Conservation (phyloP, 2,888 invertebrate species). For the Agapostemon virescens region DNA sequence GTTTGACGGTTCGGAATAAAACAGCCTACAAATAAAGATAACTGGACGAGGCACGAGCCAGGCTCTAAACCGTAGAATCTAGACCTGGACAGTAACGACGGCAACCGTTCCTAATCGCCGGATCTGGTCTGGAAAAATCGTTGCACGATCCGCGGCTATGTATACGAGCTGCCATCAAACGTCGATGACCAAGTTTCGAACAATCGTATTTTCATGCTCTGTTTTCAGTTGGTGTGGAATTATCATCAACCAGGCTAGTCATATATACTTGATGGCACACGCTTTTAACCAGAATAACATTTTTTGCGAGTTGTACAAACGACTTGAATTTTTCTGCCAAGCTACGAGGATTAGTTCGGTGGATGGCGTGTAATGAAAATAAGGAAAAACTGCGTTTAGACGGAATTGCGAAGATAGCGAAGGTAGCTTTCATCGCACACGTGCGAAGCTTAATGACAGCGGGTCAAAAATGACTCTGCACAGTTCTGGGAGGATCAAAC, state of each 20-base stretch:
- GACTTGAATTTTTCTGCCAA: not conserved
- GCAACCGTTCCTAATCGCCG: conserved; percentile 44
- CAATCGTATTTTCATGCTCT: conserved; percentile 17
- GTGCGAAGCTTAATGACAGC: too few relatives aligned
- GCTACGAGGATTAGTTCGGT: too few relatives aligned
- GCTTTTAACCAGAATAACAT: not conserved
- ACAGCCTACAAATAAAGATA: conserved; percentile 25
- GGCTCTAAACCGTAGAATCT: not conserved
- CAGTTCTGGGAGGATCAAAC: too few relatives aligned
- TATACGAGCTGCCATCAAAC: conserved; percentile 1
- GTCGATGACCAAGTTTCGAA: conserved; percentile 15
- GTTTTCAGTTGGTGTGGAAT: conserved; percentile 16
- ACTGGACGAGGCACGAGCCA: conserved; percentile 25
- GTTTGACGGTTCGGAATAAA: conserved; percentile 34
- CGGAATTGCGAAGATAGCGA: too few relatives aligned
- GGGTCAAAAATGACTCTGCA: too few relatives aligned
- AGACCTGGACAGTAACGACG: conserved; percentile 5
- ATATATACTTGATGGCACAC: not conserved
- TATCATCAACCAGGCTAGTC: not conserved
- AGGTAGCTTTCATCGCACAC: too few relatives aligned
- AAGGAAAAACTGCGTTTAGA: too few relatives aligned
- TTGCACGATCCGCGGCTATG: conserved; percentile 19
- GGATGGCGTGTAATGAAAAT: too few relatives aligned
- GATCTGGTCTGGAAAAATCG: conserved; percentile 20
- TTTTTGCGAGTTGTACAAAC: not conserved